Percentiles rank a stretch among this genome's conserved stretches.
Evolutionary conservation across 1,140 invertebrate species (phyloP).

Genomic region (Dufourea novaeangliae): DNA sequence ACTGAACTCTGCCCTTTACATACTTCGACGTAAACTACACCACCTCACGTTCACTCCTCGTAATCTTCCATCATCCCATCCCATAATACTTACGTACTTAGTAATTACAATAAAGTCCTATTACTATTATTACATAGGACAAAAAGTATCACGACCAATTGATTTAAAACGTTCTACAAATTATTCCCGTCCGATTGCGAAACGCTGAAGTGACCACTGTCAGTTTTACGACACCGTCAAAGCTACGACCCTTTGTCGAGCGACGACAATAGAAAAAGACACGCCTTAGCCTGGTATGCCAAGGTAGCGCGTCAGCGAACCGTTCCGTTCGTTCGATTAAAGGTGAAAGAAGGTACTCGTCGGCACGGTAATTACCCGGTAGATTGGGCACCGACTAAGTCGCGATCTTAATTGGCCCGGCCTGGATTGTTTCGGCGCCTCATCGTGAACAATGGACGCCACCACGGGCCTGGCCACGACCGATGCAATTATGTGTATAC

Average conservation of each 20-base stretch:
- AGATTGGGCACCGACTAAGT: slow-evolving; percentile 33
- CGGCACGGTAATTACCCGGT: slow-evolving; percentile 52
- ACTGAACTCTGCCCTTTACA: too few species aligned
- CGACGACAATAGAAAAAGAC: slow-evolving; percentile 60
- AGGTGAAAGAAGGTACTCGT: slow-evolving; percentile 17
- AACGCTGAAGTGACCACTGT: neutral
- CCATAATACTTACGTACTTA: too few species aligned
- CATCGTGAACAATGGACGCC: slow-evolving; percentile 46
- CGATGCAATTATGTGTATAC: slow-evolving; percentile 58
- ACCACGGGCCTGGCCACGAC: slow-evolving; percentile 26
- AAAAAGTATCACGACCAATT: too few species aligned
- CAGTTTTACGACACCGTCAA: neutral
- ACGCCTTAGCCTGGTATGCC: slow-evolving; percentile 61
- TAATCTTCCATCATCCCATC: too few species aligned
- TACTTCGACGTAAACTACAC: too few species aligned
- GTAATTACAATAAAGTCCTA: too few species aligned
- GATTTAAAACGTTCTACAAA: neutral
- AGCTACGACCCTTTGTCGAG: slow-evolving; percentile 36
- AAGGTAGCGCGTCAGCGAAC: slow-evolving; percentile 45
- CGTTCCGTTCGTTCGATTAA: slow-evolving; percentile 12
- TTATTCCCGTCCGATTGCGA: slow-evolving; percentile 16
- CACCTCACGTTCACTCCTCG: too few species aligned
- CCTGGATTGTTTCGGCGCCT: neutral
- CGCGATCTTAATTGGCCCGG: slow-evolving; percentile 58
- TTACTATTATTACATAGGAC: too few species aligned